These are phyloP conservation scores for Danio kyathit DNA, from an alignment of 2,797 vertebrate genomes.

Conservation along the genomic window DNA sequence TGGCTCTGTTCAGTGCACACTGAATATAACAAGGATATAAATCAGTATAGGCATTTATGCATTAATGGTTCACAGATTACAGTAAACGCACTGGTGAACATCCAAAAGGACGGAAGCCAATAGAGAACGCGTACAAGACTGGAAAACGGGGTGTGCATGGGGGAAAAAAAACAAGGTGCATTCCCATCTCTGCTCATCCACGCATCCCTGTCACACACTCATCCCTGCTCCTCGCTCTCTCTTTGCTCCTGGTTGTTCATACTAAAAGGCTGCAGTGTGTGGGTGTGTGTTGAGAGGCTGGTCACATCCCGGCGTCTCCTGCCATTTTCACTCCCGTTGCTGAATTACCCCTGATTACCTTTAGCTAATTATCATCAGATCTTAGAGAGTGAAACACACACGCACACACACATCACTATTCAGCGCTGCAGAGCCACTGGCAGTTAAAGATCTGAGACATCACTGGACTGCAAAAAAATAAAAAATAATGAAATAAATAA, in stretches of 20 bases:
- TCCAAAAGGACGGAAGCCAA: constrained; percentile 36
- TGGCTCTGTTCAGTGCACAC: constrained; percentile 44
- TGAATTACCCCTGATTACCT: constrained; percentile 66
- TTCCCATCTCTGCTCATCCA: constrained; percentile 38
- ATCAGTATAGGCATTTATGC: constrained; percentile 43
- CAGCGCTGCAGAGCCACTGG: constrained; percentile 49
- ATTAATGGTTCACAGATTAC: constrained; percentile 57
- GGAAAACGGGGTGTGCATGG: constrained; percentile 17
- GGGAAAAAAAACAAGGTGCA: constrained; percentile 33
- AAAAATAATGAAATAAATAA: not conserved
- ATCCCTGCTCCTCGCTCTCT: constrained; percentile 32
- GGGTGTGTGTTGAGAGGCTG: constrained; percentile 77
- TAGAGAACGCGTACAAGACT: not conserved
- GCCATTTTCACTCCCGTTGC: constrained; percentile 65
- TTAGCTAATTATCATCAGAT: constrained; percentile 71
- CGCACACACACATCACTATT: constrained; percentile 51
- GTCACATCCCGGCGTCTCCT: constrained; percentile 80
- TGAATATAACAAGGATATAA: constrained; percentile 48
- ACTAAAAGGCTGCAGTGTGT: constrained; percentile 84
- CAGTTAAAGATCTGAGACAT: constrained; percentile 52
- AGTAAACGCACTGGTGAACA: constrained; percentile 51
- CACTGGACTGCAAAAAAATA: constrained; percentile 35
- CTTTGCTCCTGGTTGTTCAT: constrained; percentile 61
- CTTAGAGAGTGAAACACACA: constrained; percentile 50
- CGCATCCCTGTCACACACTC: constrained; percentile 31